These are phyloP conservation scores for Pegoplata infirma DNA, from an alignment of 2,888 invertebrate species.

Conservation along the genomic window DNA sequence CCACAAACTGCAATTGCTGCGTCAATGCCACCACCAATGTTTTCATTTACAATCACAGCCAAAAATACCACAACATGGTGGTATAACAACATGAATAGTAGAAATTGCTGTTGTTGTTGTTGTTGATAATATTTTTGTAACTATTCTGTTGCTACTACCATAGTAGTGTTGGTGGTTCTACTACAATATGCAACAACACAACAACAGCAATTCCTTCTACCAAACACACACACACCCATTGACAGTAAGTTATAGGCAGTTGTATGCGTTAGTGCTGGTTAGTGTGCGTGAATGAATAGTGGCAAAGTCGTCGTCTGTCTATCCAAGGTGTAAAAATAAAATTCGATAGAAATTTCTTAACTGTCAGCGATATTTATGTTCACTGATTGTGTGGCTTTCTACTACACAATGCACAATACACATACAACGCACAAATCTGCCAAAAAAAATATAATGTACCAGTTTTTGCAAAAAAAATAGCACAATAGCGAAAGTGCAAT, in stretches of 20 bases:
- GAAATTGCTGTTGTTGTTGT: not conserved
- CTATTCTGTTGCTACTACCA: slow-evolving; percentile 17
- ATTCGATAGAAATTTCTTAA: slow-evolving; percentile 1
- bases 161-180: too few relatives aligned
- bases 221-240: slow-evolving; percentile 14
- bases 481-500: not conserved
- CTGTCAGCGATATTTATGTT: slow-evolving; percentile 22
- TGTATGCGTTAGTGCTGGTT: not conserved
- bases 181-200: not conserved
- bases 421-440: too few relatives aligned
- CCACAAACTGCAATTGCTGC: slow-evolving; percentile 54
- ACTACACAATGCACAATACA: not conserved
- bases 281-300: not conserved
- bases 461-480: too few relatives aligned
- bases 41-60: slow-evolving; percentile 62
- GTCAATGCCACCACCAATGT: slow-evolving; percentile 60
- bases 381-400: slow-evolving; percentile 4
- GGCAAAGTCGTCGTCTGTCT: too few relatives aligned
- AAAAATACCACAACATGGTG: slow-evolving; percentile 48
- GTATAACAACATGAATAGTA: slow-evolving; percentile 33
- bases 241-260: slow-evolving; percentile 25
- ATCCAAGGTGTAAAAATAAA: not conserved
- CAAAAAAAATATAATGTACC: too few relatives aligned
- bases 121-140: too few relatives aligned
- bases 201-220: not conserved